These are phyloP conservation scores for Nematolebias whitei DNA, from an alignment of 2,113 vertebrate species.

Conservation along the genomic window DNA sequence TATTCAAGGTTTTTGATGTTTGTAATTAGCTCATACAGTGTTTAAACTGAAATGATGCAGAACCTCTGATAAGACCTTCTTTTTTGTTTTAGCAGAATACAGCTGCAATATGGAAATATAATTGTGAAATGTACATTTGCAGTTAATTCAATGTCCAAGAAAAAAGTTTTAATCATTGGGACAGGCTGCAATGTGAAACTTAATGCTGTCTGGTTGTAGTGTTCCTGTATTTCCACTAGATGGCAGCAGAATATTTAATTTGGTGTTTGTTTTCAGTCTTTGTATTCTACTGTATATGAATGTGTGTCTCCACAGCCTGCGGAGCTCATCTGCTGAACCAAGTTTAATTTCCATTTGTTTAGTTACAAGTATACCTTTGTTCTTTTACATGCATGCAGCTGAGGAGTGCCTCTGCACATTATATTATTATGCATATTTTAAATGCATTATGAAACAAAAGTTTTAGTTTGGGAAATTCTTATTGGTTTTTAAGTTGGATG, in stretches of 20 bases:
- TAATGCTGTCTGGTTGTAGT: constrained; percentile 23
- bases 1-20: not conserved
- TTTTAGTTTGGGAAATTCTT: not conserved
- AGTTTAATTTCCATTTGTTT: not conserved
- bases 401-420: not conserved
- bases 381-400: too few relatives aligned
- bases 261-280: not conserved
- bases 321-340: not conserved
- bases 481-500: not conserved
- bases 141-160: not conserved
- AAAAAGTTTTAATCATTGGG: not conserved
- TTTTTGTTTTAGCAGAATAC: not conserved
- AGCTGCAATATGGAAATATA: not conserved
- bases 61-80: not conserved
- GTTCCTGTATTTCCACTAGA: constrained; percentile 52
- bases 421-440: too few relatives aligned
- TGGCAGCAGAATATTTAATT: constrained; percentile 62
- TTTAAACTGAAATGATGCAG: not conserved
- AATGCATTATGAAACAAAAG: not conserved
- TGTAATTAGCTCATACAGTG: not conserved
- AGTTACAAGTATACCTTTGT: not conserved
- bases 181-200: not conserved
- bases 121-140: not conserved
- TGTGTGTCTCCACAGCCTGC: too few relatives aligned
- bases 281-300: accelerated